A percentile compares a stretch with the other conserved stretches of the same genome.
phyloP scores from a whole-genome alignment of 1,140 invertebrate genomes.

The Mizuhopecten yessoensis region DNA sequence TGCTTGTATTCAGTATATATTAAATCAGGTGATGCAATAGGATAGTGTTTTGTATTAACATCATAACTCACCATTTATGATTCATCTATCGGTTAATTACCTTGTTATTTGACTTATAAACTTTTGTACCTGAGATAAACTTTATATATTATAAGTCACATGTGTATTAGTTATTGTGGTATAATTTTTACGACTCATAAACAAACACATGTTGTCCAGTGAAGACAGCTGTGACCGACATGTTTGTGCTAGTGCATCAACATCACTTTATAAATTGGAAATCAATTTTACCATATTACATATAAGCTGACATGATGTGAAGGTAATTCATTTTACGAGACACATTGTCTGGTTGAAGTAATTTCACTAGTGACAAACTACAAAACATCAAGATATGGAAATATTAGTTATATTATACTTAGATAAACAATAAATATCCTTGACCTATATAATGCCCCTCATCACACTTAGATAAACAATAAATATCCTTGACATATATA shows the following conservation, averaged over 20 bases:
- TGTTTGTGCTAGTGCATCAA: background rate
- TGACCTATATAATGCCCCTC: too few species aligned
- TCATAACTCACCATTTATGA: too few species aligned
- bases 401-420: too few species aligned
- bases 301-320: background rate
- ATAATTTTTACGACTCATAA: background rate
- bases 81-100: too few species aligned
- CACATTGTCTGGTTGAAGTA: background rate
- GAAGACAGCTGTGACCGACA: background rate
- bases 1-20: too few species aligned
- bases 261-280: background rate
- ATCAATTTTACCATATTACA: background rate
- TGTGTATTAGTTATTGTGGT: slow-evolving; percentile 14
- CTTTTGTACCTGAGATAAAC: background rate
- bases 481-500: too few species aligned
- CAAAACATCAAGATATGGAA: too few species aligned
- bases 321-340: background rate
- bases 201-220: background rate
- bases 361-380: background rate
- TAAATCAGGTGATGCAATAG: too few species aligned
- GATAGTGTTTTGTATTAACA: too few species aligned
- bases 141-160: background rate
- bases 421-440: too few species aligned
- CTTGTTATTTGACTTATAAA: too few species aligned
- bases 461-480: too few species aligned